Evolutionary conservation across 2,888 invertebrate species (phyloP).

Genomic region (Cantharis flavilabris): DNA sequence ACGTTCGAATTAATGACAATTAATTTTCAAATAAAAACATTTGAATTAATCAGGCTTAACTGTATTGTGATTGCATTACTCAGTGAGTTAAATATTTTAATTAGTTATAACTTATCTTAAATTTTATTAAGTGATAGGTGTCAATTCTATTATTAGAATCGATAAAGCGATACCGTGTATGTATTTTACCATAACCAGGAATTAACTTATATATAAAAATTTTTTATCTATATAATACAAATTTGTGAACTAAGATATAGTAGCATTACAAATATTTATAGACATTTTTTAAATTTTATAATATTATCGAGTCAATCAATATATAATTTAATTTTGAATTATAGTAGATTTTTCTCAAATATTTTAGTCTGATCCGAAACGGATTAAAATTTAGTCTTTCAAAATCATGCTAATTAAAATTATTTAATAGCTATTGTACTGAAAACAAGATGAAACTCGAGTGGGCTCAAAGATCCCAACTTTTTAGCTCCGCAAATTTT

Average conservation of each 20-base stretch:
- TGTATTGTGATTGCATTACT: neutral
- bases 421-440: neutral
- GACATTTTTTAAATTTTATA: neutral
- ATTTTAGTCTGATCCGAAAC: neutral
- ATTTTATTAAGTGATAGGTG: constrained; percentile 26
- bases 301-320: neutral
- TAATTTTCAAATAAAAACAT: too few species aligned
- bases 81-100: neutral
- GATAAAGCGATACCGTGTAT: constrained; percentile 28
- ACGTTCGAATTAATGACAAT: too few species aligned
- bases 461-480: too few species aligned
- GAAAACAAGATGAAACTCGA: neutral
- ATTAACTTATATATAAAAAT: neutral
- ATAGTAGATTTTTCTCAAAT: neutral
- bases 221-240: neutral
- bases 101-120: constrained; percentile 24
- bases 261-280: neutral
- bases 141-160: constrained; percentile 32
- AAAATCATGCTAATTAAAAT: neutral
- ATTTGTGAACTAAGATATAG: neutral
- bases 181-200: neutral
- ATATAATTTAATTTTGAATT: neutral
- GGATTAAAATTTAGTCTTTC: neutral
- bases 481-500: too few species aligned
- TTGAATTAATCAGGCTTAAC: too few species aligned